A percentile compares a stretch with the other conserved stretches of the same genome.
phyloP scores from a whole-genome alignment of 2,113 vertebrate genomes.

The Gasterosteus aculeatus region DNA sequence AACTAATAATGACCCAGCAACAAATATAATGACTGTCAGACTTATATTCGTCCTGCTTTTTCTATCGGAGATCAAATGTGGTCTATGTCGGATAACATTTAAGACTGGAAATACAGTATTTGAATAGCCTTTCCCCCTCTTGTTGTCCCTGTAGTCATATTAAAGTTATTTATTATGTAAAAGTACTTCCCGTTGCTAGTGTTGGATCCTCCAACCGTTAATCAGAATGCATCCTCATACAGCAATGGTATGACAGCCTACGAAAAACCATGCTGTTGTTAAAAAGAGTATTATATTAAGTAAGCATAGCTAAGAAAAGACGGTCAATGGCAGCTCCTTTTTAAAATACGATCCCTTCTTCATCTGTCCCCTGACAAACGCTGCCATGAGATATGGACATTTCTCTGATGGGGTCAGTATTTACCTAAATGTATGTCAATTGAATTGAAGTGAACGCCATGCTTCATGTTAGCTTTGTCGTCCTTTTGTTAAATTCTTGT shows the following conservation, averaged over 20 bases:
- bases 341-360: too few species aligned
- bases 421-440: background rate
- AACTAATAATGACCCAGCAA: constrained; percentile 4
- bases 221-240: background rate
- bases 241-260: background rate
- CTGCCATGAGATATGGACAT: too few species aligned
- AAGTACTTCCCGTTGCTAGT: background rate
- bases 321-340: background rate
- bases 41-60: background rate
- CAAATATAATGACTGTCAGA: constrained; percentile 9
- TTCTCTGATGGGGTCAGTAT: too few species aligned
- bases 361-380: too few species aligned
- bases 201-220: background rate
- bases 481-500: background rate
- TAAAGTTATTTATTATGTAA: background rate
- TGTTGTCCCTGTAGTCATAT: background rate
- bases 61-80: background rate
- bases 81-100: background rate
- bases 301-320: background rate
- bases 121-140: too few species aligned
- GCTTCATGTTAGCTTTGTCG: background rate
- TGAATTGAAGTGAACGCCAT: background rate
- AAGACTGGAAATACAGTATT: background rate
- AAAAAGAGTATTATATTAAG: background rate
- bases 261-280: background rate